Conservation (phyloP, 2,888 invertebrate genomes). For the Schizotus pectinicornis region DNA sequence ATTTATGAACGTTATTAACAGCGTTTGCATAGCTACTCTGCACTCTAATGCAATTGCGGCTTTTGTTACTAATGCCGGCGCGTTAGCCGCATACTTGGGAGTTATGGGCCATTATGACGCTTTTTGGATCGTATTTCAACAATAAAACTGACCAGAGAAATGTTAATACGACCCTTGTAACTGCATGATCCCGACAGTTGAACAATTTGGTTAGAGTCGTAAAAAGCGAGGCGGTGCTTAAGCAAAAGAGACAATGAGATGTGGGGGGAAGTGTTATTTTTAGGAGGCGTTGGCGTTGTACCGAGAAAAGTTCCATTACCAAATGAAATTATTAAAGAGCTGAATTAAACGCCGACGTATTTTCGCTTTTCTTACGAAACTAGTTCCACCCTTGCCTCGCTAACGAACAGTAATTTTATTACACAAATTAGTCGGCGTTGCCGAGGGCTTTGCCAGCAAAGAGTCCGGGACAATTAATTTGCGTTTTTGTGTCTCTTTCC, state of each 20-base stretch:
- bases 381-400: constrained; percentile 24
- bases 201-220: constrained; percentile 13
- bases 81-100: constrained; percentile 45
- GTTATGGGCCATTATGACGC: constrained; percentile 45
- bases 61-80: constrained; percentile 47
- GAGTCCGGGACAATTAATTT: constrained; percentile 37
- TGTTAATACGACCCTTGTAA: constrained; percentile 13
- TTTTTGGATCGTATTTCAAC: constrained; percentile 40
- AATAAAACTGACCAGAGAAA: constrained; percentile 27
- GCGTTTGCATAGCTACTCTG: constrained; percentile 43
- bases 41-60: constrained; percentile 49
- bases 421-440: constrained; percentile 36
- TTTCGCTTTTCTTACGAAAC: constrained; percentile 32
- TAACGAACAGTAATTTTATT: constrained; percentile 39
- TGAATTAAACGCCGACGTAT: constrained; percentile 35
- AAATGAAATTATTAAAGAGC: constrained; percentile 29
- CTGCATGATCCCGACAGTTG: constrained; percentile 5
- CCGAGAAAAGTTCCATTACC: constrained; percentile 12
- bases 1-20: constrained; percentile 51
- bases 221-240: constrained; percentile 9
- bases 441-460: constrained; percentile 29
- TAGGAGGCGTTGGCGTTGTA: no score
- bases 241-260: background rate
- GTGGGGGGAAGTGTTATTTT: no score
- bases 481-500: constrained; percentile 19